Conservation (phyloP, 2,888 invertebrate genomes). For the Eupithecia tripunctaria region DNA sequence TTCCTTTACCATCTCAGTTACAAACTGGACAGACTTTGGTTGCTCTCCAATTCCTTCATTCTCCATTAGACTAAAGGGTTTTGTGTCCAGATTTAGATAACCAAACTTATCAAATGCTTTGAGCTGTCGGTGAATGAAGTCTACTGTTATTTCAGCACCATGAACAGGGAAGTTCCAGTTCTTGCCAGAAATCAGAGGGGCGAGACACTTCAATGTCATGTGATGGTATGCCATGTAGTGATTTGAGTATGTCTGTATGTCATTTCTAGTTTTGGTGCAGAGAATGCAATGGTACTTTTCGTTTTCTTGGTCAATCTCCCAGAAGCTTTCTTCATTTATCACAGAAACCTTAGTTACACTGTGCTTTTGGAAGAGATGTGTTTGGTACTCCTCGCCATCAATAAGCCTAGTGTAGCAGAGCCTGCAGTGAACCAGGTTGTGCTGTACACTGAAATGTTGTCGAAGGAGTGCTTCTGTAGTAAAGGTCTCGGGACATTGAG, state of each 20-base stretch:
- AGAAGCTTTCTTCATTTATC: slow-evolving; percentile 64
- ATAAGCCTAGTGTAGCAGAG: slow-evolving; percentile 74
- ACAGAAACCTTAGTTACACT: slow-evolving; percentile 64
- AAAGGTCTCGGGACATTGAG: slow-evolving; percentile 73
- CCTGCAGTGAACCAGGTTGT: slow-evolving; percentile 75
- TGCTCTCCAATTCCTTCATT: slow-evolving; percentile 14
- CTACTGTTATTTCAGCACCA: slow-evolving; percentile 72
- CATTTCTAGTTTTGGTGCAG: slow-evolving; percentile 67
- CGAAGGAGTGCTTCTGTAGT: slow-evolving; percentile 63
- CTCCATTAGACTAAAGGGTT: slow-evolving; percentile 37
- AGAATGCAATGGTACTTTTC: slow-evolving; percentile 65
- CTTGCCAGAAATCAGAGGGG: slow-evolving; percentile 66
- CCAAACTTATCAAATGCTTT: slow-evolving; percentile 64
- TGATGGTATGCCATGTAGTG: slow-evolving; percentile 79
- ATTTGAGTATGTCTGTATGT: slow-evolving; percentile 65
- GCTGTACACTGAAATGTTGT: slow-evolving; percentile 64
- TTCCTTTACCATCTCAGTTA: slow-evolving; percentile 46
- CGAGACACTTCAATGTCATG: slow-evolving; percentile 77
- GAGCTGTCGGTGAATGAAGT: slow-evolving; percentile 68
- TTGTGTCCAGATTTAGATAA: slow-evolving; percentile 65
- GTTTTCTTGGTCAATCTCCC: slow-evolving; percentile 69
- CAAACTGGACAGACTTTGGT: background rate
- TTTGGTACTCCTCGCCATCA: slow-evolving; percentile 69
- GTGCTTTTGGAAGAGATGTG: slow-evolving; percentile 75
- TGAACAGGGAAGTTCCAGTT: slow-evolving; percentile 69